These are phyloP conservation scores for Paraplagusia blochii DNA, from an alignment of 2,113 vertebrate species.

Conservation along the genomic window DNA sequence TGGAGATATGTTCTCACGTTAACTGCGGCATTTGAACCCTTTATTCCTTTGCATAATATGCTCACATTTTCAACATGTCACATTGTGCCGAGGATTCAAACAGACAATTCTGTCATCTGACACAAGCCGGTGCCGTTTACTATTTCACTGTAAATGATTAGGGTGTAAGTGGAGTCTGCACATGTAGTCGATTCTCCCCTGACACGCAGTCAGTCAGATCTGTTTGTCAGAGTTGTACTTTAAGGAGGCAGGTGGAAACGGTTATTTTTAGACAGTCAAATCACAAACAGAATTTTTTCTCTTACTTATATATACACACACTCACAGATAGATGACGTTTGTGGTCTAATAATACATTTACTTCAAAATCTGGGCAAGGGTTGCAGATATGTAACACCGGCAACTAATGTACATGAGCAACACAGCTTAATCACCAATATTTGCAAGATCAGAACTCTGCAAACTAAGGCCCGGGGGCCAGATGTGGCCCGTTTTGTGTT, in stretches of 20 bases:
- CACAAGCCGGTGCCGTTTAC: neutral
- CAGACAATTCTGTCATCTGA: neutral
- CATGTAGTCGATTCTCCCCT: neutral
- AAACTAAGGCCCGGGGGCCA: too few species aligned
- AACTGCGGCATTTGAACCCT: too few species aligned
- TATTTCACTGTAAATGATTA: constrained; percentile 1
- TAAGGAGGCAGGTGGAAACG: constrained; percentile 8
- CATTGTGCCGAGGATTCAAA: constrained; percentile 6
- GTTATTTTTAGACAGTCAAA: constrained; percentile 29
- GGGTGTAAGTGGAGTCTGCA: neutral
- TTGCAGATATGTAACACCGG: too few species aligned
- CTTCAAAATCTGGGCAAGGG: neutral
- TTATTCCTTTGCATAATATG: neutral
- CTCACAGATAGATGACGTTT: too few species aligned
- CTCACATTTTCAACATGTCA: neutral
- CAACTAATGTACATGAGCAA: too few species aligned
- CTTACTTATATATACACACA: too few species aligned
- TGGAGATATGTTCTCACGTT: too few species aligned
- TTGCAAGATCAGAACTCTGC: too few species aligned
- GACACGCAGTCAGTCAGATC: constrained; percentile 9
- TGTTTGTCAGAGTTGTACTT: constrained; percentile 19
- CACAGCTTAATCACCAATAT: too few species aligned
- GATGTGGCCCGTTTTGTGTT: too few species aligned
- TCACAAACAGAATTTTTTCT: constrained; percentile 26
- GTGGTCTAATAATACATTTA: too few species aligned